These are phyloP conservation scores for Rutpela maculata DNA, from an alignment of 2,888 invertebrate species.

Conservation along the genomic window DNA sequence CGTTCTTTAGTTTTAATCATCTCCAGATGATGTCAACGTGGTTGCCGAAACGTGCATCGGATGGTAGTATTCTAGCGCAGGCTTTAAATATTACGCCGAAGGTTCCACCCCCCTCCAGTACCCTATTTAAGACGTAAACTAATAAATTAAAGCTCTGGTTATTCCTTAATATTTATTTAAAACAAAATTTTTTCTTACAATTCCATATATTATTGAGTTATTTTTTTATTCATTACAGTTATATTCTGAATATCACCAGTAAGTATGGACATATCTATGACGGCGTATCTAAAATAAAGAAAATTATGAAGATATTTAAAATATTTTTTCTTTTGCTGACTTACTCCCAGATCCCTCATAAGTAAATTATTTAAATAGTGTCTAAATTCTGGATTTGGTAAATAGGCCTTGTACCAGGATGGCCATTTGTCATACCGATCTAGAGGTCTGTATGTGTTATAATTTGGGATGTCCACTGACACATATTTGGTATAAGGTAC, in stretches of 20 bases:
- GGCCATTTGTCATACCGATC: constrained; percentile 63
- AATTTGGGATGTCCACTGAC: constrained; percentile 58
- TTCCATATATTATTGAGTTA: neutral
- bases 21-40: too few relatives aligned
- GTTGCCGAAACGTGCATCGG: too few relatives aligned
- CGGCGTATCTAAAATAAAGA: constrained; percentile 56
- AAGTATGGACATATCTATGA: constrained; percentile 62
- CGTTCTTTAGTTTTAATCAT: too few relatives aligned
- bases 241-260: constrained; percentile 50
- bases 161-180: too few relatives aligned
- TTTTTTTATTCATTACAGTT: neutral
- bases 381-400: constrained; percentile 57
- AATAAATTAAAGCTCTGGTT: too few relatives aligned
- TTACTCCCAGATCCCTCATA: constrained; percentile 60
- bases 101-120: too few relatives aligned
- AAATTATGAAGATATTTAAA: neutral
- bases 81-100: too few relatives aligned
- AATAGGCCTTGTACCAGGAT: constrained; percentile 58
- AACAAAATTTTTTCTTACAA: neutral
- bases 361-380: constrained; percentile 60
- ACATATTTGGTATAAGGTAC: constrained; percentile 61
- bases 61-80: too few relatives aligned
- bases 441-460: constrained; percentile 56
- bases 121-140: too few relatives aligned
- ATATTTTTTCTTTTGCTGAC: constrained; percentile 7